Evolutionary conservation across 2,113 vertebrate genomes (phyloP).

Genomic region (Cyanoderma ruficeps): DNA sequence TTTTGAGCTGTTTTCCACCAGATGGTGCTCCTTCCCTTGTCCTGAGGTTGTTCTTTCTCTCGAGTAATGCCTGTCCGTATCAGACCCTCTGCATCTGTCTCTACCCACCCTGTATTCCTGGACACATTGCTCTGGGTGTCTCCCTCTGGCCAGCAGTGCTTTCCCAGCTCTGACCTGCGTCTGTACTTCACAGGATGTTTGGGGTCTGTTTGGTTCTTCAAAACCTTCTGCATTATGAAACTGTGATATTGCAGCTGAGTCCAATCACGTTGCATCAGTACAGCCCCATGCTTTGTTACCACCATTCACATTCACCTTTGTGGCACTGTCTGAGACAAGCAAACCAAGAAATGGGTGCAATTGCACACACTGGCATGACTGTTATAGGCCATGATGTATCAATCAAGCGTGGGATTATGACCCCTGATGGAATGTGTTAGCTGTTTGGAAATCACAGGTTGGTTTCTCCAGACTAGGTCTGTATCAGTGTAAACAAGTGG

Average conservation of each 20-base stretch:
- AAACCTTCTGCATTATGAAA: neutral
- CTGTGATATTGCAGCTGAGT: neutral
- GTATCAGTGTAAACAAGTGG: neutral
- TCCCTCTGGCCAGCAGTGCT: neutral
- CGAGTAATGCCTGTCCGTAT: fast-evolving
- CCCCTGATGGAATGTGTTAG: neutral
- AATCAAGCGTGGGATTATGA: neutral
- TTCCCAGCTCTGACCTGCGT: neutral
- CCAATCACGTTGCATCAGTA: neutral
- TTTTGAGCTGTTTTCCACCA: constrained; percentile 18
- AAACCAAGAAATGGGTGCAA: neutral
- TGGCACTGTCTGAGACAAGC: neutral
- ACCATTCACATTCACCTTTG: neutral
- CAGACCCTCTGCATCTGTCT: neutral
- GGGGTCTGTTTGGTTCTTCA: neutral
- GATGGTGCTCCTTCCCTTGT: constrained; percentile 64
- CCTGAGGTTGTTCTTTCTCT: neutral
- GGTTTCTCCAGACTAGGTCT: neutral
- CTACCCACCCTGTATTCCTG: neutral
- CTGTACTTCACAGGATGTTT: neutral
- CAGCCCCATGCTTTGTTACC: neutral
- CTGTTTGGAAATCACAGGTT: neutral
- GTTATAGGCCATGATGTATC: neutral
- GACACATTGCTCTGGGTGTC: neutral
- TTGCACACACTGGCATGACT: neutral